These are phyloP conservation scores for Melanostigma gelatinosum DNA, from an alignment of 2,113 vertebrate genomes.

Conservation along the genomic window DNA sequence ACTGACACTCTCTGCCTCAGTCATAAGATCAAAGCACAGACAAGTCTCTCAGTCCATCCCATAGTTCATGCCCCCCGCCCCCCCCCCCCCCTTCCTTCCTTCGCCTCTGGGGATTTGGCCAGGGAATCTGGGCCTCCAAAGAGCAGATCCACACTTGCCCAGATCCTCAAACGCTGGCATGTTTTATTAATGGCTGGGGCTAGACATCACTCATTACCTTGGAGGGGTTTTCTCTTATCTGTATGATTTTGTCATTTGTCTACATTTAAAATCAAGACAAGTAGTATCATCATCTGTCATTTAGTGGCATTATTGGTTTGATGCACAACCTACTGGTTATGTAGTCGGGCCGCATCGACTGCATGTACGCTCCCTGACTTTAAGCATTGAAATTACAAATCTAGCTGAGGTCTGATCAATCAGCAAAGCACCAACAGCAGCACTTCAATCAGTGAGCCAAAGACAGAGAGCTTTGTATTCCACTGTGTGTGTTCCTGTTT, in stretches of 20 bases:
- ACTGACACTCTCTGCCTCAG: slow-evolving; percentile 35
- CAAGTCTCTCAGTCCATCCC: slow-evolving; percentile 45
- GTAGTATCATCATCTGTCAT: slow-evolving; percentile 40
- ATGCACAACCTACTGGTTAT: slow-evolving; percentile 10
- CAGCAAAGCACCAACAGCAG: slow-evolving; percentile 14
- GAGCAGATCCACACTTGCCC: slow-evolving; percentile 76
- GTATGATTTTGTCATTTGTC: slow-evolving; percentile 51
- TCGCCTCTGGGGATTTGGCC: slow-evolving; percentile 70
- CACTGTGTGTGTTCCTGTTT: slow-evolving; percentile 25
- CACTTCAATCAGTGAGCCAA: slow-evolving; percentile 34
- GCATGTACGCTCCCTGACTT: not conserved
- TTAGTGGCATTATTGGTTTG: slow-evolving; percentile 17
- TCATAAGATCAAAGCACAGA: slow-evolving; percentile 67
- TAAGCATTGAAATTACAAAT: slow-evolving; percentile 23
- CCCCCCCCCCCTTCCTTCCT: slow-evolving; percentile 31
- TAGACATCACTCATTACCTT: slow-evolving; percentile 41
- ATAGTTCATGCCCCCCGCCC: slow-evolving; percentile 35
- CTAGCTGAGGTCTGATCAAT: slow-evolving; percentile 15
- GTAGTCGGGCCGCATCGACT: not conserved
- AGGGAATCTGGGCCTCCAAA: slow-evolving; percentile 59
- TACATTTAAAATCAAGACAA: slow-evolving; percentile 46
- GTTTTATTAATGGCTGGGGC: slow-evolving; percentile 58
- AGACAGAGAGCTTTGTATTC: slow-evolving; percentile 5
- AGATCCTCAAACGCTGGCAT: slow-evolving; percentile 58
- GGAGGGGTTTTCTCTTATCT: slow-evolving; percentile 32